Base-by-base conservation (phyloP, 2,888 invertebrate genomes). In the Drosophila leonis region DNA sequence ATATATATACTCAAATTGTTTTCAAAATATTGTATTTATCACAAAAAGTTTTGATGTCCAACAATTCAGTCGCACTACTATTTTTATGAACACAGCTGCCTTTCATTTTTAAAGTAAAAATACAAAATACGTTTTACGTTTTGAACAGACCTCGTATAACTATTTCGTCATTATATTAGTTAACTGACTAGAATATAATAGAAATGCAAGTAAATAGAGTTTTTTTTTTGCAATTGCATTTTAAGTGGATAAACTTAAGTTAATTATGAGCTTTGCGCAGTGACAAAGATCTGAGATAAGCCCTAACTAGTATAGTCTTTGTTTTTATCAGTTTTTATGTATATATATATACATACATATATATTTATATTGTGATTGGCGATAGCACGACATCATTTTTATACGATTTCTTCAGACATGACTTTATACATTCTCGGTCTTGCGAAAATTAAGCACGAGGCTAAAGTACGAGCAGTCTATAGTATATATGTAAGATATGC, bases 391-490 rank as follows among this genome's bases (percentile, higher is more conserved):
- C 62, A 55, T 59, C 3, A 4, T 41, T 55, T 59, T 57, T 56
- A 27, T 42, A 48, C 60, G 65, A 69, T 54, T 54, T 55, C 55
- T 56, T 51, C 15, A 42, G 18, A 12, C 33, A 31, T 27, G 35
- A 18, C 18, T 49, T 18, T 31, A 18, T 18, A 42, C 24, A 48
- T 35, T 35, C n/a, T 1, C 33, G 63, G 24, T 60, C 46, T 80
- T 75, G 78, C 68, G 44, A 65, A 72, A 65, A 79, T 71, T 37
- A 27, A 63, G 68, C 55, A 51, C 80, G 78, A 71, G 78, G 76
- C 65, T 72, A 39, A 69, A 59, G 64, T 44, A 75, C 68, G 24
- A n/a, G 18, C 6, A 33, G 12, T 8, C 6, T 31, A 39, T 18
- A 12, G n/a, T 20, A 33, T 20, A 29, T 37, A 13, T 41, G 13